These are phyloP conservation scores for Indicator indicator DNA, from an alignment of 2,113 vertebrate genomes.

Conservation along the genomic window DNA sequence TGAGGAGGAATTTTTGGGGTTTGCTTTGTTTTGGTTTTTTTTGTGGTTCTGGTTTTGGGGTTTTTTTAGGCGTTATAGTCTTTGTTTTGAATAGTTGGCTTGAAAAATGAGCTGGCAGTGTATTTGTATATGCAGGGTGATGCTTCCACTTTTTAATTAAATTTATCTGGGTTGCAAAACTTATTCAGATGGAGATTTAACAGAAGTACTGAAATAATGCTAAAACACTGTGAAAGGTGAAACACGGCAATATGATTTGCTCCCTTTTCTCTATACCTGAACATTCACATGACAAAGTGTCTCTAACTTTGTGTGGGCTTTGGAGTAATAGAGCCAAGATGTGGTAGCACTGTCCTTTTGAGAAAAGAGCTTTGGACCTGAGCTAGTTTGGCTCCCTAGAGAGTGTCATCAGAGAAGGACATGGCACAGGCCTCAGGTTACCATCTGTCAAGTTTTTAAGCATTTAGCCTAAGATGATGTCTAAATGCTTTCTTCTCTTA, in stretches of 20 bases:
- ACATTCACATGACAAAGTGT: not conserved
- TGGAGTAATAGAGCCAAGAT: not conserved
- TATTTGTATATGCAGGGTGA: not conserved
- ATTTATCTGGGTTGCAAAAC: not conserved
- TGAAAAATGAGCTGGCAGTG: not conserved
- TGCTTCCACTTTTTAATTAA: not conserved
- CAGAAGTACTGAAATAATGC: not conserved
- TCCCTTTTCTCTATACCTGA: not conserved
- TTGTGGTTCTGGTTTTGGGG: not conserved
- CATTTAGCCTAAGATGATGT: not conserved
- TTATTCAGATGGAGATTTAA: not conserved
- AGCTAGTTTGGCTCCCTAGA: not conserved
- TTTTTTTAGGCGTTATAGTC: not conserved
- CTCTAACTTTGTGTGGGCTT: rapidly evolving
- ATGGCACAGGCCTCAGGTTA: not conserved
- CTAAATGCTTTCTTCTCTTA: not conserved
- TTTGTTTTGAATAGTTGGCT: not conserved
- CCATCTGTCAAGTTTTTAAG: not conserved
- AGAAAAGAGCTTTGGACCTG: not conserved
- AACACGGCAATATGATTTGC: not conserved
- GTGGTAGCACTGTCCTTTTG: not conserved
- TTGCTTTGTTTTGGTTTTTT: not conserved
- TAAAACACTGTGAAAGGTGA: not conserved
- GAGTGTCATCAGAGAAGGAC: not conserved
- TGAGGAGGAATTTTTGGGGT: not conserved